Conservation (phyloP, 2,113 vertebrate genomes). For the Diadophis punctatus region DNA sequence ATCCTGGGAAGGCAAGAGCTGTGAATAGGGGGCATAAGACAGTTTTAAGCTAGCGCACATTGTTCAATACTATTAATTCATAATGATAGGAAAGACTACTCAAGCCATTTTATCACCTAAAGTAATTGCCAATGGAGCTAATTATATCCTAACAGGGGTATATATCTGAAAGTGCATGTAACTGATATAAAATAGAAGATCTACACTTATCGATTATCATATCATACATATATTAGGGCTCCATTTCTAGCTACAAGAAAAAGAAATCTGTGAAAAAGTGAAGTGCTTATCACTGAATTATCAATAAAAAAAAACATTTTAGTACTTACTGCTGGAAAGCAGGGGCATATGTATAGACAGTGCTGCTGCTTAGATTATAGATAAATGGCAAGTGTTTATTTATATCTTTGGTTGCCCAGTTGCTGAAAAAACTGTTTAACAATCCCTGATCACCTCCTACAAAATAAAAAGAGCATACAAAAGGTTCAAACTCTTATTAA, state of each 20-base stretch:
- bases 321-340: slow-evolving; percentile 79
- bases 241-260: background rate
- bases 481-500: rapidly evolving
- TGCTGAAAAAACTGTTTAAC: slow-evolving; percentile 77
- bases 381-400: slow-evolving; percentile 76
- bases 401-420: slow-evolving; percentile 73
- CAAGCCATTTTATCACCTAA: background rate
- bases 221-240: background rate
- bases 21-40: background rate
- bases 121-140: background rate
- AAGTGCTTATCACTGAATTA: background rate
- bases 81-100: background rate
- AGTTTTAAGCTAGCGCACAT: background rate
- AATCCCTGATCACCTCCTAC: slow-evolving; percentile 86
- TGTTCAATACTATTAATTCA: background rate
- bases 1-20: too few species aligned
- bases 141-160: background rate
- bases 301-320: background rate
- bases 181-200: background rate
- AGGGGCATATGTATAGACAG: slow-evolving; percentile 72
- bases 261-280: background rate
- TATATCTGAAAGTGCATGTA: background rate
- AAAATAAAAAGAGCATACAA: background rate
- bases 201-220: background rate
- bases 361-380: slow-evolving; percentile 75